A percentile compares a stretch with the other conserved stretches of the same genome.
These are phyloP conservation scores for Enteromius viviparus DNA, from an alignment of 2,797 vertebrate genomes.

Conservation along the genomic window DNA sequence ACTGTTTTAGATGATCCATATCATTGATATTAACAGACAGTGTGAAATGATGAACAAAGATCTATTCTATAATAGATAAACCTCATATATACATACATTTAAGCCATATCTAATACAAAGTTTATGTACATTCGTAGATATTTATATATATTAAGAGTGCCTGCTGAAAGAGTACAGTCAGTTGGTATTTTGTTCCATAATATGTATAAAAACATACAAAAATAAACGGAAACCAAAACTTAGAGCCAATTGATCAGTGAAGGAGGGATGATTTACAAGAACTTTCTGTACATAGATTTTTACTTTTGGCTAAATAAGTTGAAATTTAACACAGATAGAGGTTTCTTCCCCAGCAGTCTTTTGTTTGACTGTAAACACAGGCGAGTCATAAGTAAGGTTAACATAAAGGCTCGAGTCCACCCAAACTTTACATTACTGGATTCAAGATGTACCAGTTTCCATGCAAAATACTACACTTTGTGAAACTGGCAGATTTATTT, in stretches of 20 bases:
- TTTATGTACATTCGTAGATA: conserved; percentile 51
- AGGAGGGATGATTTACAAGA: conserved; percentile 38
- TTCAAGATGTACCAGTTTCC: conserved; percentile 15
- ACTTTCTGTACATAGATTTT: conserved; percentile 24
- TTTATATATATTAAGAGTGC: conserved; percentile 49
- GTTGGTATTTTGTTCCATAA: conserved; percentile 30
- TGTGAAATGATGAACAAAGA: conserved; percentile 34
- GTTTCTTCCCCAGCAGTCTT: not conserved
- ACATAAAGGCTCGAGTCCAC: not conserved
- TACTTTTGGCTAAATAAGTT: conserved; percentile 8
- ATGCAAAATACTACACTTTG: conserved; percentile 23
- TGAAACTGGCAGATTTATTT: conserved; percentile 1
- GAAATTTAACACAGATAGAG: not conserved
- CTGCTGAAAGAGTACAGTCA: conserved; percentile 21
- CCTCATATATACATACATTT: conserved; percentile 51
- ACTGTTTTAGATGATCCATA: conserved; percentile 16
- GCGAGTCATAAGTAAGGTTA: not conserved
- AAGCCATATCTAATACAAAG: conserved; percentile 52
- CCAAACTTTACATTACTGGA: conserved; percentile 1
- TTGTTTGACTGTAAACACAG: conserved; percentile 26
- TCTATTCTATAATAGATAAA: conserved; percentile 48
- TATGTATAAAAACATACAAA: conserved; percentile 52
- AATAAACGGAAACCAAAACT: conserved; percentile 46
- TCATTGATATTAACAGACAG: conserved; percentile 31
- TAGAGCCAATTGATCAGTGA: conserved; percentile 20